Percentiles rank a stretch among this genome's conserved stretches.
Evolutionary conservation across 2,888 invertebrate genomes (phyloP).

Genomic region (Hofmannophila pseudospretella): DNA sequence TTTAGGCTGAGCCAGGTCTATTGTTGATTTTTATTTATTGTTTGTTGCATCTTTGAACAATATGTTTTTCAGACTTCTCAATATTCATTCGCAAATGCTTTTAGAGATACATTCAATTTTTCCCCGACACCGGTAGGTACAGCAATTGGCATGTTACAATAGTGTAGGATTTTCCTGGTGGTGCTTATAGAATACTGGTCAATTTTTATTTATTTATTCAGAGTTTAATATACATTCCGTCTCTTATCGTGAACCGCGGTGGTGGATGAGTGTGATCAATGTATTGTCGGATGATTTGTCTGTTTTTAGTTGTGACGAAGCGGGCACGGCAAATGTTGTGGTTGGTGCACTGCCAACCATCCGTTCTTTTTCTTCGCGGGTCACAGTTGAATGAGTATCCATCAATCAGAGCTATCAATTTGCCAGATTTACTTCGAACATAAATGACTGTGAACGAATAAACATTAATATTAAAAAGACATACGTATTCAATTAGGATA

Average conservation of each 20-base stretch:
- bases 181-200: no score
- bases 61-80: no score
- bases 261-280: constrained; percentile 17
- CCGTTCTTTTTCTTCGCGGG: constrained; percentile 8
- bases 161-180: no score
- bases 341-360: constrained; percentile 25
- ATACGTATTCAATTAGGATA: no score
- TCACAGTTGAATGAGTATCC: constrained; percentile 32
- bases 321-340: background rate
- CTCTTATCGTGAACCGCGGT: constrained; percentile 11
- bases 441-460: background rate
- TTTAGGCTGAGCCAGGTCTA: no score
- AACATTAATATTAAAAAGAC: background rate
- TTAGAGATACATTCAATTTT: no score
- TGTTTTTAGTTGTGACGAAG: constrained; percentile 1
- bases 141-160: no score
- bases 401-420: constrained; percentile 26
- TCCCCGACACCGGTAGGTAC: no score
- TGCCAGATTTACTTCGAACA: constrained; percentile 25
- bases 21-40: no score
- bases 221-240: constrained; percentile 8
- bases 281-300: constrained; percentile 7
- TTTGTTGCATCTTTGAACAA: no score
- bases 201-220: background rate
- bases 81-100: no score